Base-by-base conservation (phyloP, 2,797 vertebrate genomes). In the Semaprochilodus insignis region DNA sequence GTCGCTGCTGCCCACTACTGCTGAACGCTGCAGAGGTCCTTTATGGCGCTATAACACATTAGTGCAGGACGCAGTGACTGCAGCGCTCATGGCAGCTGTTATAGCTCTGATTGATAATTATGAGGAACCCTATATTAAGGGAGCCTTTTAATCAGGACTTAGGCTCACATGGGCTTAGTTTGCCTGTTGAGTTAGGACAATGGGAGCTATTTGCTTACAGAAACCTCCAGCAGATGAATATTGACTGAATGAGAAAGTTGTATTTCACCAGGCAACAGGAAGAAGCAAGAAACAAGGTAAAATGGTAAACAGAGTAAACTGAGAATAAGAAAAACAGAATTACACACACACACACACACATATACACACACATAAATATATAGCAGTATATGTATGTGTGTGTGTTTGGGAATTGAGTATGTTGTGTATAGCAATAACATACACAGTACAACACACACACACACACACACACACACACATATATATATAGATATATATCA, bases 1-100 rank as follows among this genome's bases (percentile, higher is more conserved):
- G 91, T 91, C 94, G 91, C 91, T 27, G 71, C 82, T 77, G 78
- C 91, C 89, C 89, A 91, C 91, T 89, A 91, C 91, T 91, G 60
- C 74, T 59, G 77, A 54, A 63, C 63, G 36, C 80, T 21, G 77
- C 34, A 51, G 78, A 74, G 65, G 74, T 81, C 66, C 34, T 63
- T 48, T 40, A 78, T 59, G 74, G 48, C 48, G 23, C 78, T 69
- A 44, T 70, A 73, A 59, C 2, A 70, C 63, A 66, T 62, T 25
- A 73, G 25, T 55, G 71, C 71, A 63, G 79, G 48, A 36, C 54
- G 59, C 67, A 66, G 31, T 62, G 57, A n/a, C 81, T 36, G 17
- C 34, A 77, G 77, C 21, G 66, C 31, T 36, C 52, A 54, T 36
- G n/a, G 8, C 60, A 59, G 72, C 79, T 74, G 77, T 25, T 74